phyloP scores from a whole-genome alignment of 2,113 vertebrate genomes.

The Mesembrinibis cayennensis region DNA sequence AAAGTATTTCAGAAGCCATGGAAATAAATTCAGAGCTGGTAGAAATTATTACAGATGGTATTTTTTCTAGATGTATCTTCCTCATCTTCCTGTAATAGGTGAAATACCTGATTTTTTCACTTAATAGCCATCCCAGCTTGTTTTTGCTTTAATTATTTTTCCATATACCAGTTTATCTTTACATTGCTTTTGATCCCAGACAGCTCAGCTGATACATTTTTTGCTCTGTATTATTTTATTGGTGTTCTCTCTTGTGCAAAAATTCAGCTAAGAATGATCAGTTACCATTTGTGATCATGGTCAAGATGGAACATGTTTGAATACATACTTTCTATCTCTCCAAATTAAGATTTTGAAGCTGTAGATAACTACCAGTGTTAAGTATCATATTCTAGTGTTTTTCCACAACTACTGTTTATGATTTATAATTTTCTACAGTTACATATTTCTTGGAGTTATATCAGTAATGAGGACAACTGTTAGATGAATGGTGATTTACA shows the following conservation, averaged over 20 bases:
- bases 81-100: neutral
- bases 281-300: neutral
- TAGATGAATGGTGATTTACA: neutral
- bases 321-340: neutral
- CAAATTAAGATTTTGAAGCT: neutral
- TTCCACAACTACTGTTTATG: neutral
- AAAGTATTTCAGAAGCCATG: neutral
- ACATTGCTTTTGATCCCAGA: neutral
- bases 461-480: neutral
- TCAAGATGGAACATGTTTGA: neutral
- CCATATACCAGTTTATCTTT: neutral
- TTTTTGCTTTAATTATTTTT: neutral
- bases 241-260: neutral
- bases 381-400: neutral
- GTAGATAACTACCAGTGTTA: neutral
- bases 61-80: neutral
- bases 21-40: neutral
- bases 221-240: neutral
- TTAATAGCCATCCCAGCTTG: neutral
- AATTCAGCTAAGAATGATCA: neutral
- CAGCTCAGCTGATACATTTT: neutral
- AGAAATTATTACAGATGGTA: neutral
- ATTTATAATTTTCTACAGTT: neutral
- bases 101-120: neutral
- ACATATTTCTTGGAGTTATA: neutral